A percentile compares a stretch with the other conserved stretches of the same genome.
Evolutionary conservation across 2,888 invertebrate species (phyloP).

Genomic region (Drosophila mercatorum): DNA sequence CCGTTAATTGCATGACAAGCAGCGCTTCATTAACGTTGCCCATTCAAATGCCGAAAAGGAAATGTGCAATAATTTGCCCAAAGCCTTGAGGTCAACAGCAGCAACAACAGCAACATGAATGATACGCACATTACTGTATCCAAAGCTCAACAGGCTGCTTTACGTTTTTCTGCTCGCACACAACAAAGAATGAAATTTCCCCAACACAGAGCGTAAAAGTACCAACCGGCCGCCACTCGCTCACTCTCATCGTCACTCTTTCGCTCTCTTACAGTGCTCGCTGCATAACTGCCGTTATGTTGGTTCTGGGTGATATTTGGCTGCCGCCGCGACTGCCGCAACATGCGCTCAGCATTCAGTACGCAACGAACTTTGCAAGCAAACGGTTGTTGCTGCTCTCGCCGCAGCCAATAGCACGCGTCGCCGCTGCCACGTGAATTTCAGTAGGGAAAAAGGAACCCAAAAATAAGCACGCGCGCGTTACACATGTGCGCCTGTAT

Average conservation of each 20-base stretch:
- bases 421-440: conserved; percentile 57
- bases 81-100: conserved; percentile 59
- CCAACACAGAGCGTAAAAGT: conserved; percentile 53
- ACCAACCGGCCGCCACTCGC: conserved; percentile 11
- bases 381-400: conserved; percentile 46
- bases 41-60: conserved; percentile 68
- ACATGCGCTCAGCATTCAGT: conserved; percentile 63
- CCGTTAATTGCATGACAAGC: conserved; percentile 61
- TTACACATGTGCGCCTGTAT: conserved; percentile 40
- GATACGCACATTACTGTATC: conserved; percentile 15
- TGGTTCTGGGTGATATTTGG: conserved; percentile 20
- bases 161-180: conserved; percentile 32
- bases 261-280: conserved; percentile 7
- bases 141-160: conserved; percentile 73
- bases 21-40: conserved; percentile 70
- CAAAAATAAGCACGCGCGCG: conserved; percentile 69
- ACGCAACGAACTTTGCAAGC: conserved; percentile 75
- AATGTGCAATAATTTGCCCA: conserved; percentile 73
- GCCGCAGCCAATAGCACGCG: conserved; percentile 39
- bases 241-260: conserved; percentile 6
- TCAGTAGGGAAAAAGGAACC: conserved; percentile 48
- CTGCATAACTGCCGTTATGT: conserved; percentile 39
- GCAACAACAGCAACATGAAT: conserved; percentile 16
- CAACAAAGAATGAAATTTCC: conserved; percentile 50
- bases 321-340: conserved; percentile 58